phyloP scores from a whole-genome alignment of 2,113 vertebrate species.

The Syngnathus typhle region DNA sequence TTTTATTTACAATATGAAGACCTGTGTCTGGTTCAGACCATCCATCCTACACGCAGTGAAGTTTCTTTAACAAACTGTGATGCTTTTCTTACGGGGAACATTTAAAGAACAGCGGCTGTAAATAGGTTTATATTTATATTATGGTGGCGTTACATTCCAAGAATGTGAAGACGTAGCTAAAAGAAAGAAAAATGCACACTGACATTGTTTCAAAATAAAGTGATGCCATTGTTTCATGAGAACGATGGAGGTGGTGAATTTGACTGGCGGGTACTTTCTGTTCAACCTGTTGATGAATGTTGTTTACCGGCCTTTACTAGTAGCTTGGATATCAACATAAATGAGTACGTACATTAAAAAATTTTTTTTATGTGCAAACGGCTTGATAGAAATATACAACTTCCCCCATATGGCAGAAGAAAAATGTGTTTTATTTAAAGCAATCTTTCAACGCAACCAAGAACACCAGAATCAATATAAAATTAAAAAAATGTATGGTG shows the following conservation, averaged over 20 bases:
- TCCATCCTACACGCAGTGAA: background rate
- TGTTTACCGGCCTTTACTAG: background rate
- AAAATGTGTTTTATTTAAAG: no score
- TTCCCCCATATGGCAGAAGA: no score
- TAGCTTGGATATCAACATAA: no score
- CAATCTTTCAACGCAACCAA: background rate
- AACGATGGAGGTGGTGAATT: background rate
- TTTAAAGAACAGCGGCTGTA: slow-evolving; percentile 45
- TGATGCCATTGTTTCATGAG: slow-evolving; percentile 44
- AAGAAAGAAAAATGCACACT: slow-evolving; percentile 16
- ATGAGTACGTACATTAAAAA: no score
- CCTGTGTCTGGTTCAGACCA: background rate
- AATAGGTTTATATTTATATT: slow-evolving; percentile 54
- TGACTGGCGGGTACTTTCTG: background rate
- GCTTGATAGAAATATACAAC: no score
- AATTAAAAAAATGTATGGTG: background rate
- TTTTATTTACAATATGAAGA: background rate
- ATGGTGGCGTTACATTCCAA: slow-evolving; percentile 57
- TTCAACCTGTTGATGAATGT: background rate
- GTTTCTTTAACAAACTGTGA: slow-evolving; percentile 16
- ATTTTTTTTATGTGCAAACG: no score
- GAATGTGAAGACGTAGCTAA: slow-evolving; percentile 51
- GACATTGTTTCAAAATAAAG: slow-evolving; percentile 57
- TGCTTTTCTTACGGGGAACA: slow-evolving; percentile 34
- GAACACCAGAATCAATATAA: background rate